Evolutionary conservation across 2,888 invertebrate species (phyloP).

Genomic region (Arrhopalites spinosus): DNA sequence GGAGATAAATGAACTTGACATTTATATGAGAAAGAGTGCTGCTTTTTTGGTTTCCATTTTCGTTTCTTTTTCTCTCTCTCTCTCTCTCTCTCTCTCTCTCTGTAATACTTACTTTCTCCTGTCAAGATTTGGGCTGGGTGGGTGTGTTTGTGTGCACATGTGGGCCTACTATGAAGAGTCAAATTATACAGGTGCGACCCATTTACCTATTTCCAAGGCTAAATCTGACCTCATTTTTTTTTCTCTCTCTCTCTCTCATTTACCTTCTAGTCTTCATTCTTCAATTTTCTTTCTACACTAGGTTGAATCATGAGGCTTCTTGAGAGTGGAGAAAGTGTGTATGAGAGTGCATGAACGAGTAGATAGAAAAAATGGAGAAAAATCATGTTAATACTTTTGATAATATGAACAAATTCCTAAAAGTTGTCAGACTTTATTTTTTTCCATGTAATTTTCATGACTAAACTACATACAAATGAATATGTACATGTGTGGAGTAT

Average conservation of each 20-base stretch:
- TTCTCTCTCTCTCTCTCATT: constrained; percentile 3
- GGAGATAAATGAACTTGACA: constrained; percentile 25
- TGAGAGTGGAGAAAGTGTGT: too few relatives aligned
- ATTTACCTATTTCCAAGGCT: constrained; percentile 46
- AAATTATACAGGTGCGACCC: constrained; percentile 40
- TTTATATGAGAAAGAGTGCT: constrained; percentile 5
- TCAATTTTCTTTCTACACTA: neutral
- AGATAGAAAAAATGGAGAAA: too few relatives aligned
- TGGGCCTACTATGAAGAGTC: constrained; percentile 15
- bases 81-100: neutral
- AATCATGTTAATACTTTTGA: too few relatives aligned
- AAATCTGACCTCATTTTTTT: constrained; percentile 36
- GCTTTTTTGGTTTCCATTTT: neutral
- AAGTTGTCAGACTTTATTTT: too few relatives aligned
- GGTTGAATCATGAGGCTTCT: too few relatives aligned
- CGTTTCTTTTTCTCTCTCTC: neutral
- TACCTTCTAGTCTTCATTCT: neutral
- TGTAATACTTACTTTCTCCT: neutral
- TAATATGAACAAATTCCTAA: too few relatives aligned
- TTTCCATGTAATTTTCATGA: too few relatives aligned
- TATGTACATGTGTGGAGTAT: too few relatives aligned
- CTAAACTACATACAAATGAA: too few relatives aligned
- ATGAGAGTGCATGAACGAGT: too few relatives aligned
- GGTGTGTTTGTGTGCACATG: too few relatives aligned
- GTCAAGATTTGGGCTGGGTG: neutral